A percentile compares a stretch with the other conserved stretches of the same genome.
phyloP scores from a whole-genome alignment of 2,888 invertebrate species.

The Drosophila mettleri region DNA sequence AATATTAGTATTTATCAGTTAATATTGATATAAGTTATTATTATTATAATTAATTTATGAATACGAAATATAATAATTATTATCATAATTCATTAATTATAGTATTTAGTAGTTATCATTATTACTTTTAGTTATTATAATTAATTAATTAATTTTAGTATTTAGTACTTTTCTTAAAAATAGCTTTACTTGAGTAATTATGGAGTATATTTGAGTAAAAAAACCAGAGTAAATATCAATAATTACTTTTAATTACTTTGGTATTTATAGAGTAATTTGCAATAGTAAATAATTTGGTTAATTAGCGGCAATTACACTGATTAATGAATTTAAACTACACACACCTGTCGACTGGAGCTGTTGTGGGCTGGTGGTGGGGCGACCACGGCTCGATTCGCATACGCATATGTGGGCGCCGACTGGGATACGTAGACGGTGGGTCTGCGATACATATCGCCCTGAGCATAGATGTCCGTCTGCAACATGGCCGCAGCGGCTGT shows the following conservation, averaged over 20 bases:
- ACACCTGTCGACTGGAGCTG: conserved; percentile 85
- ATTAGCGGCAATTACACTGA: neutral
- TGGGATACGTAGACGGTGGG: conserved; percentile 89
- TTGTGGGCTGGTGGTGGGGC: conserved; percentile 85
- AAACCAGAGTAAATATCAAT: neutral
- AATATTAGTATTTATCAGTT: too few species aligned
- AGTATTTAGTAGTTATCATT: too few species aligned
- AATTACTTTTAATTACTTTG: neutral
- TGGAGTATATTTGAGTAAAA: neutral
- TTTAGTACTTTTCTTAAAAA: too few species aligned
- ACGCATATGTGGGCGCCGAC: conserved; percentile 84
- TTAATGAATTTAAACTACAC: conserved; percentile 18
- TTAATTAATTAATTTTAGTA: too few species aligned
- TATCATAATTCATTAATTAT: too few species aligned
- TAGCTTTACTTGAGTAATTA: conserved; percentile 1
- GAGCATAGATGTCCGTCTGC: conserved; percentile 84
- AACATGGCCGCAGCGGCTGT: conserved; percentile 82
- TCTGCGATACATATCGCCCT: conserved; percentile 88
- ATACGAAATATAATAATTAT: too few species aligned
- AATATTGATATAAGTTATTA: too few species aligned
- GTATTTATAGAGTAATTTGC: too few species aligned
- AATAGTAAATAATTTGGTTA: neutral
- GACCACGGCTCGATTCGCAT: conserved; percentile 83
- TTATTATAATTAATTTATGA: too few species aligned
- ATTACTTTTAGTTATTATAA: too few species aligned